phyloP scores from a whole-genome alignment of 37 sponge, comb jelly and placozoan genomes.

The Cliona cf. orientalis region DNA sequence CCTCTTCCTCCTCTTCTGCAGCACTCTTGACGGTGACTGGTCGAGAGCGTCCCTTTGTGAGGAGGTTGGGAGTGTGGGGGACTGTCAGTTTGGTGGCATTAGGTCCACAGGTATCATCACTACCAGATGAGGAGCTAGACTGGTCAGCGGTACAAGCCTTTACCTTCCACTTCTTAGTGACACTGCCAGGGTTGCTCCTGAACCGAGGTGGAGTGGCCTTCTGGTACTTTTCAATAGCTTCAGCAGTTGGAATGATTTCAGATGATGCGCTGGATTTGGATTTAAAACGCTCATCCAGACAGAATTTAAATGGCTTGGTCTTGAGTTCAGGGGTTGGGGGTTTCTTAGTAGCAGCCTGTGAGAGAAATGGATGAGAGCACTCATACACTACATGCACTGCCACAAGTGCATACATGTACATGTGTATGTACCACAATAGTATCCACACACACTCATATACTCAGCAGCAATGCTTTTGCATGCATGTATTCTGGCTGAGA shows the following conservation, averaged over 20 bases:
- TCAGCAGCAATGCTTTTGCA: too few relatives aligned
- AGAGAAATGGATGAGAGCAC: not conserved
- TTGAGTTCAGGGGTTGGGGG: conserved; percentile 33
- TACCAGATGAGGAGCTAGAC: not conserved
- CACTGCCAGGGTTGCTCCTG: conserved; percentile 1
- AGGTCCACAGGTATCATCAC: not conserved
- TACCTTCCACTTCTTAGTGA: not conserved
- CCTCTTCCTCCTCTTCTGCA: conserved; percentile 70
- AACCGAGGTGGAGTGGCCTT: conserved; percentile 71
- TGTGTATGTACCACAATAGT: too few relatives aligned
- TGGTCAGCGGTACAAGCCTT: not conserved
- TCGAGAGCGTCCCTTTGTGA: conserved; percentile 43
- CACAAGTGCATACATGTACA: too few relatives aligned
- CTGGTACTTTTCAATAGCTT: conserved; percentile 57
- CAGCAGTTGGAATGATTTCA: conserved; percentile 39
- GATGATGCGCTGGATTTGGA: conserved; percentile 17
- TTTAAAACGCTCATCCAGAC: not conserved
- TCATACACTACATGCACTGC: too few relatives aligned
- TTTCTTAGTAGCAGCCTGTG: not conserved
- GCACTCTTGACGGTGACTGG: conserved; percentile 39
- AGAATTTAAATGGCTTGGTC: conserved; percentile 72
- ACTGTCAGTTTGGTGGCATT: conserved; percentile 26
- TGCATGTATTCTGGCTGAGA: too few relatives aligned
- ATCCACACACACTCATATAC: too few relatives aligned
- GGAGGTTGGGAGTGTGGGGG: conserved; percentile 68